Conservation (phyloP, 2,797 vertebrate genomes). For the Channa striata region DNA sequence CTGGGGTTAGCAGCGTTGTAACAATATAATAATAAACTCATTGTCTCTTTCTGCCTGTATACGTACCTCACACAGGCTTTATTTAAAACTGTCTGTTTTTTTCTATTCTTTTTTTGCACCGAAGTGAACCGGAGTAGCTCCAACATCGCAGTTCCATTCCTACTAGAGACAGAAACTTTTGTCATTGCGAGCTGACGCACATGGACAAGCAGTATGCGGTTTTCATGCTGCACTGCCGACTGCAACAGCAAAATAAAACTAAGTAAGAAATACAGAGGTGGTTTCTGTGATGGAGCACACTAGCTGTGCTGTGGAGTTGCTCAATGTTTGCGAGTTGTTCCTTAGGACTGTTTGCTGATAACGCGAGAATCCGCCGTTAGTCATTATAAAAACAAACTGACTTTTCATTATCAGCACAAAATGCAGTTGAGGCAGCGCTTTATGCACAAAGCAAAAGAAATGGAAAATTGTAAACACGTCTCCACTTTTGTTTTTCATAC, state of each 20-base stretch:
- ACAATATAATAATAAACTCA: conserved; percentile 25
- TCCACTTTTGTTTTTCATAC: conserved; percentile 42
- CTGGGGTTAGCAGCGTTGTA: conserved; percentile 40
- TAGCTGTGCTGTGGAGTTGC: conserved; percentile 3
- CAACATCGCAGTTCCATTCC: background rate
- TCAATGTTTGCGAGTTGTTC: conserved; percentile 22
- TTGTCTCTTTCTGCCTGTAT: conserved; percentile 6
- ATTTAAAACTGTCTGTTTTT: conserved; percentile 1
- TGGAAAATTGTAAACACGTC: conserved; percentile 28
- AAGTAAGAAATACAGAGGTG: background rate
- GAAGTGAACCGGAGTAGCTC: background rate
- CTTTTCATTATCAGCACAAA: conserved; percentile 66
- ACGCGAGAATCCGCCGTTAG: conserved; percentile 33
- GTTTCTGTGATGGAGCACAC: conserved; percentile 22
- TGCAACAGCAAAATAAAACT: conserved; percentile 41
- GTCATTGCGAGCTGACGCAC: conserved; percentile 33
- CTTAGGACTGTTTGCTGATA: conserved; percentile 40
- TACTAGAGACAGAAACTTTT: background rate
- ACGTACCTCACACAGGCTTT: conserved; percentile 13
- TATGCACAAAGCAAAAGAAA: conserved; percentile 18
- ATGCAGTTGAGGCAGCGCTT: conserved; percentile 49
- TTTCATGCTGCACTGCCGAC: conserved; percentile 24
- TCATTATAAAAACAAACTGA: conserved; percentile 53
- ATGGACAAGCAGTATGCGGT: conserved; percentile 11
- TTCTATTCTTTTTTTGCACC: conserved; percentile 4